These are phyloP conservation scores for Oryzias woworae DNA, from an alignment of 2,113 vertebrate genomes.

Conservation along the genomic window DNA sequence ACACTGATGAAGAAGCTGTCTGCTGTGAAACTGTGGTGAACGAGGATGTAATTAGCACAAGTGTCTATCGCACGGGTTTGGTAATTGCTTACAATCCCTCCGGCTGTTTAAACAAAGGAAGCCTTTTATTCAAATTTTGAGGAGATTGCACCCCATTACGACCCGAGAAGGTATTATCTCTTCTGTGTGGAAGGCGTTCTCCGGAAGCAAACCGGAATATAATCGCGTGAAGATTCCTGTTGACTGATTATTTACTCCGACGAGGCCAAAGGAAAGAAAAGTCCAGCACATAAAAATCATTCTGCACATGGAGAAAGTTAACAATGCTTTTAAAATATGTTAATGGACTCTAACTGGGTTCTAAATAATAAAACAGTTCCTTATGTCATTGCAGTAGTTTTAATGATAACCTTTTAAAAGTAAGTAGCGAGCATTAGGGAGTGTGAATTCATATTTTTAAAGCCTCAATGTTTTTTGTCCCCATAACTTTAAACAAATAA, in stretches of 20 bases:
- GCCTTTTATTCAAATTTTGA: conserved; percentile 66
- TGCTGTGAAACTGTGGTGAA: conserved; percentile 43
- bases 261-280: conserved; percentile 7
- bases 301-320: conserved; percentile 4
- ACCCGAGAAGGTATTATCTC: conserved; percentile 49
- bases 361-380: conserved; percentile 2
- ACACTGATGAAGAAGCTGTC: conserved; percentile 52
- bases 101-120: conserved; percentile 67
- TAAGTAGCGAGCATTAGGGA: background rate
- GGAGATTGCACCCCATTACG: conserved; percentile 45
- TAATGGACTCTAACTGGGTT: conserved; percentile 7
- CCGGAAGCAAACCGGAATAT: conserved; percentile 48
- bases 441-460: no score
- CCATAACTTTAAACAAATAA: background rate
- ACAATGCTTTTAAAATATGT: conserved; percentile 6
- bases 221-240: conserved; percentile 21
- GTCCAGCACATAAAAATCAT: background rate
- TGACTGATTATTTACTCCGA: conserved; percentile 47
- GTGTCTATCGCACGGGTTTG: conserved; percentile 61
- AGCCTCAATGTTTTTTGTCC: no score
- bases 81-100: conserved; percentile 69
- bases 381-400: background rate
- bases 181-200: conserved; percentile 37
- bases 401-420: background rate
- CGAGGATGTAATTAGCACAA: conserved; percentile 61